Conservation (phyloP, 2,888 invertebrate genomes). For the Drosophila multiciliata region DNA sequence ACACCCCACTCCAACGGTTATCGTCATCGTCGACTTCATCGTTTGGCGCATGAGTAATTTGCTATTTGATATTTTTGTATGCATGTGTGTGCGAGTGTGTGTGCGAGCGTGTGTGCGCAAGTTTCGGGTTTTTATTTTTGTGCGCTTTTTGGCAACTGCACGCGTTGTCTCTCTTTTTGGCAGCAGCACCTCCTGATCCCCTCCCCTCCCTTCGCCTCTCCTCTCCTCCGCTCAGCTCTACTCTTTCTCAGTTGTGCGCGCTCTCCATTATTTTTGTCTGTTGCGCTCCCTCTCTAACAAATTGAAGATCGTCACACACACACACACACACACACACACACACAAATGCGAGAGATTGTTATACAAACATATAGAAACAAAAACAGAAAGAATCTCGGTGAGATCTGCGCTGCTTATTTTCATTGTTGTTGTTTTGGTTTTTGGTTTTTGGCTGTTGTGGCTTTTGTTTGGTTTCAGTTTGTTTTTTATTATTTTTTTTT, state of each 20-base stretch:
- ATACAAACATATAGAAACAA: slow-evolving; percentile 19
- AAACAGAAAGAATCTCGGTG: slow-evolving; percentile 53
- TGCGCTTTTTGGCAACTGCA: slow-evolving; percentile 67
- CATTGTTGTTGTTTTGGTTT: slow-evolving; percentile 53
- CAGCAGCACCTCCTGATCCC: background rate
- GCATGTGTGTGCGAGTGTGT: slow-evolving; percentile 18
- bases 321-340: slow-evolving; percentile 3
- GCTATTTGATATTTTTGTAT: slow-evolving; percentile 76
- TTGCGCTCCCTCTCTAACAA: slow-evolving; percentile 44
- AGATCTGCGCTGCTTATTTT: slow-evolving; percentile 39
- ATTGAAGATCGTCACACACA: slow-evolving; percentile 27
- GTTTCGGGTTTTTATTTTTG: slow-evolving; percentile 60
- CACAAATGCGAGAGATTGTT: slow-evolving; percentile 6
- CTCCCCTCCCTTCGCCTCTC: background rate
- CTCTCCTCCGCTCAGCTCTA: background rate
- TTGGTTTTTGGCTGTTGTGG: slow-evolving; percentile 43
- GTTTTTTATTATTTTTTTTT: slow-evolving; percentile 12
- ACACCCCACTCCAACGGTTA: too few species aligned
- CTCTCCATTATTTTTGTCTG: slow-evolving; percentile 2
- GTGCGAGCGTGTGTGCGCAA: slow-evolving; percentile 27
- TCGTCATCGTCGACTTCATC: slow-evolving; percentile 33
- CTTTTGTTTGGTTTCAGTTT: slow-evolving; percentile 73
- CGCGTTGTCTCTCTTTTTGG: slow-evolving; percentile 25
- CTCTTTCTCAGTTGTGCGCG: background rate
- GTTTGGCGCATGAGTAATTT: slow-evolving; percentile 77